These are phyloP conservation scores for Nysson spinosus DNA, from an alignment of 2,888 invertebrate genomes.

Conservation along the genomic window DNA sequence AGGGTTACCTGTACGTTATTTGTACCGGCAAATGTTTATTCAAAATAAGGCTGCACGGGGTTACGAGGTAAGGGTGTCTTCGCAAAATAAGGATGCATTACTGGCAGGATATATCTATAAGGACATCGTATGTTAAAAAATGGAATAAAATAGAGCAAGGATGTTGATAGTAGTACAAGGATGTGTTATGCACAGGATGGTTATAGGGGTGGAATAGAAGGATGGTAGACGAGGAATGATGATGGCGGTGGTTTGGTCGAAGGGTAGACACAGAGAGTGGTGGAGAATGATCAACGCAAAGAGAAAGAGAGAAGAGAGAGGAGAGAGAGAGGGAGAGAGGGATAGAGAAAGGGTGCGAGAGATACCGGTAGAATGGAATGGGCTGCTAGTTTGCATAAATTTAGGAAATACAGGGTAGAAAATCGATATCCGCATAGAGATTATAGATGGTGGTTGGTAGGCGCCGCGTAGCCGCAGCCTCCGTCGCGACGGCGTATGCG, in stretches of 20 bases:
- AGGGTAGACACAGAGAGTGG: too few relatives aligned
- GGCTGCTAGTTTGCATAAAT: slow-evolving; percentile 77
- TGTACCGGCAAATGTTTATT: too few relatives aligned
- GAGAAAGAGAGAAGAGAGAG: background rate
- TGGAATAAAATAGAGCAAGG: background rate
- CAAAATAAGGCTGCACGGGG: too few relatives aligned
- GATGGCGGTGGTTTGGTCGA: slow-evolving; percentile 33
- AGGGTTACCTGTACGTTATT: too few relatives aligned
- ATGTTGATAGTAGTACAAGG: slow-evolving; percentile 13
- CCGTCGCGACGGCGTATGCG: slow-evolving; percentile 77
- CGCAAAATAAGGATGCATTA: too few relatives aligned
- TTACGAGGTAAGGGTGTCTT: too few relatives aligned
- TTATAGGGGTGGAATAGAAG: slow-evolving; percentile 18
- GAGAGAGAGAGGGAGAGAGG: slow-evolving; percentile 4
- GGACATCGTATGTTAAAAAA: slow-evolving; percentile 10
- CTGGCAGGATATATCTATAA: too few relatives aligned
- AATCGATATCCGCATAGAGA: slow-evolving; percentile 78
- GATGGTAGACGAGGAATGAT: slow-evolving; percentile 10
- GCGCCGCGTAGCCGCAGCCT: slow-evolving; percentile 77
- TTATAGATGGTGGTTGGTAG: slow-evolving; percentile 78
- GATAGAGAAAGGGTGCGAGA: slow-evolving; percentile 11
- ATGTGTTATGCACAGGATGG: slow-evolving; percentile 28
- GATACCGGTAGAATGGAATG: too few relatives aligned
- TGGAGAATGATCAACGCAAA: background rate
- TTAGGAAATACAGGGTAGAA: slow-evolving; percentile 77